Base-by-base conservation (phyloP, 2,797 vertebrate species). In the Melanotaenia trifasciata region DNA sequence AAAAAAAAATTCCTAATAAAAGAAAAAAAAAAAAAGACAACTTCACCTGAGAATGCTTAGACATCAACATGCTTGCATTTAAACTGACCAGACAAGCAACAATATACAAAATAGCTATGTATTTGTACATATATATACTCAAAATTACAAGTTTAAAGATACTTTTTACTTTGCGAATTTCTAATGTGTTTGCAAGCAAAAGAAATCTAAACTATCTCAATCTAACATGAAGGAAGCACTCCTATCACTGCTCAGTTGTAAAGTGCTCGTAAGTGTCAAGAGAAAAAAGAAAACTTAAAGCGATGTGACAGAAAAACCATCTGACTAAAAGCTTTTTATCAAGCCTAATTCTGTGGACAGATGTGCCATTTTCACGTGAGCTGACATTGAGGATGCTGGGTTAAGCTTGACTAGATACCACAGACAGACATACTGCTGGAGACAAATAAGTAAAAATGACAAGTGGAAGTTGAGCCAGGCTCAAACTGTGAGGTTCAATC, bases 91-190 rank as follows among this genome's bases (percentile, higher is more conserved):
- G 83, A 83, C 50, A 91, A 90, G 87, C 86, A 87, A 91, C 87
- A 88, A 92, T 92, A 93, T 92, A 93, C 90, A 93, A 93, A 93
- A 93, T 93, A 93, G 81, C 89, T 90, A 90, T 93, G 84, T 74
- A 86, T 93, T 91, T 93, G 81, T 91, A 92, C 90, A 93, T 87
- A 90, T 87, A 90, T 90, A 87, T 91, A 91, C 87, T 87, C 59
- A 83, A 88, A 84, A 90, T 88, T 81, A 89, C 83, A 90, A 67
- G 78, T 83, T 76, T 87, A 86, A 84, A 91, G 76, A 91, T 92
- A 83, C 40, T 74, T 83, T 82, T 81, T 83, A 76, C 47, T 88
- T 76, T 84, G 79, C 89, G 78, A 83, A 86, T 87, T 85, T 91
- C 72, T 89, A 83, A 84, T 69, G 80, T 78, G 83, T 78, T 75